These are phyloP conservation scores for Drosophila erecta DNA, from an alignment of 1,140 invertebrate genomes.

Conservation along the genomic window DNA sequence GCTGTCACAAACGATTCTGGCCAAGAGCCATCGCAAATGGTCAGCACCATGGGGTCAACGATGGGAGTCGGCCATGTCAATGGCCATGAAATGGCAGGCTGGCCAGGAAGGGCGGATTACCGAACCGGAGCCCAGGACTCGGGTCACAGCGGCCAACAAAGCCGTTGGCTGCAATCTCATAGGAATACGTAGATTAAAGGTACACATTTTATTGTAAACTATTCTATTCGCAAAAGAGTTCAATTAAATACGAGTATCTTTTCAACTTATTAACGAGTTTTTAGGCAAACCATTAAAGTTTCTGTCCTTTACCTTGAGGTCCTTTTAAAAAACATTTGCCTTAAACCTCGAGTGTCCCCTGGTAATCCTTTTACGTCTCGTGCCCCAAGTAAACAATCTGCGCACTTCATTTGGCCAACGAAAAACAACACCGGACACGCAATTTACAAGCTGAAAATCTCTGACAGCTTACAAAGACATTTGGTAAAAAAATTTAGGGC, in stretches of 20 bases:
- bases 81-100: slow-evolving; percentile 22
- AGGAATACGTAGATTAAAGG: not conserved
- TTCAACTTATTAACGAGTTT: not conserved
- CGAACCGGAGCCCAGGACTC: slow-evolving; percentile 2
- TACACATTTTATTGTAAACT: too few relatives aligned
- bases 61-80: slow-evolving; percentile 38
- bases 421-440: slow-evolving; percentile 12
- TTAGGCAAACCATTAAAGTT: not conserved
- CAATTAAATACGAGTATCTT: too few relatives aligned
- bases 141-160: slow-evolving; percentile 19
- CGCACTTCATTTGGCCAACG: slow-evolving; percentile 67
- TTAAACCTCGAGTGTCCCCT: slow-evolving; percentile 32
- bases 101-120: slow-evolving; percentile 11
- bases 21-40: slow-evolving; percentile 42
- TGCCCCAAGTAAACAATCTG: slow-evolving; percentile 69
- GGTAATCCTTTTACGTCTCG: slow-evolving; percentile 47
- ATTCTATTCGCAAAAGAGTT: too few relatives aligned
- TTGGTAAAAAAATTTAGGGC: slow-evolving; percentile 42
- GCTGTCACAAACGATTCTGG: slow-evolving; percentile 55
- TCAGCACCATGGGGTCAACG: slow-evolving; percentile 33
- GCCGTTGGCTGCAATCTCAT: not conserved
- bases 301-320: not conserved
- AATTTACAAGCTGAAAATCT: slow-evolving; percentile 63
- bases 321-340: slow-evolving; percentile 20
- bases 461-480: slow-evolving; percentile 62